Evolutionary conservation across 1,140 invertebrate genomes (phyloP), one percentile per base, ranked within the genome.

Genomic region (Drosophila persimilis): DNA sequence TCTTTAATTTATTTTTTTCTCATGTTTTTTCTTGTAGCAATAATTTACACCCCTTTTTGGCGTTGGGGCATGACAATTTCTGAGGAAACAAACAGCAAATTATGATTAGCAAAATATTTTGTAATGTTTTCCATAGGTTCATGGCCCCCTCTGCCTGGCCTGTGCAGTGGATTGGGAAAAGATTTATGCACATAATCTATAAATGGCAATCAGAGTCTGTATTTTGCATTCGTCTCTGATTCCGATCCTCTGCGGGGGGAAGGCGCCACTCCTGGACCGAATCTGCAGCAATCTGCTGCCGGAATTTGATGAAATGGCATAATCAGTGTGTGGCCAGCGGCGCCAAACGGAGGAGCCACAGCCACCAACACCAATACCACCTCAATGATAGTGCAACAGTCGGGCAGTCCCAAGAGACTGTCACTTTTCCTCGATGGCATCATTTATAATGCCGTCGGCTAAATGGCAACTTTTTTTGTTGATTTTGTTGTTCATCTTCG

Each of bases 401-500:
- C 51, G 51, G 51, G 24, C 24, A 26, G 3, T 61, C 54, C 51
- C 43, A 64, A 60, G 54, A 58, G 67, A 86, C 80, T 77, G 81
- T 85, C 80, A 86, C 81, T 86, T 84, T 86, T 86, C 55, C 77
- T 59, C 70, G 48, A 70, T 65, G 73, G 73, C 77, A 80, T 86
- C 81, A 81, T 85, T 86, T 85, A 85, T 86, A 86, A 74, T 77
- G 81, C 81, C 78, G 81, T 86, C 72, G 75, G 83, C 73, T 78
- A 85, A 85, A 81, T 73, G 69, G 51, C 61, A 77, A 52, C 43
- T 53, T 48, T 56, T 53, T 51, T 56, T 85, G 77, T 86, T 86
- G 77, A 81, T 74, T 86, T 86, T 85, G 73, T 77, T 85, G 69
- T 85, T 77, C 77, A 80, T 86, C 55, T 52, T 66, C 51, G 55